These are phyloP conservation scores for Percina caprodes DNA, from an alignment of 2,113 vertebrate genomes.

Conservation along the genomic window DNA sequence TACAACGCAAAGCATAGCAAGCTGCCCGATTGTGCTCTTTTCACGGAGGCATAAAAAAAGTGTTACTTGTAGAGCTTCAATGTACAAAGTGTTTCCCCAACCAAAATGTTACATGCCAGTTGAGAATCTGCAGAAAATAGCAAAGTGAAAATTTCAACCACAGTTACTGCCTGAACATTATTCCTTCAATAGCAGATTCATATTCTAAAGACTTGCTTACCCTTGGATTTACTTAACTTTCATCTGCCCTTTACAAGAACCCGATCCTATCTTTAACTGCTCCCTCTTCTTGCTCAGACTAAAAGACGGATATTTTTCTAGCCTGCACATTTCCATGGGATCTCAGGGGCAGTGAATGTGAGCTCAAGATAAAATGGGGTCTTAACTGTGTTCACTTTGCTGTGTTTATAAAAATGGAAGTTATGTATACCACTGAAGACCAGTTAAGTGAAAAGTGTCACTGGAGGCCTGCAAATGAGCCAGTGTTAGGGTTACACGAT, in stretches of 20 bases:
- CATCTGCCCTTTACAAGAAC: conserved; percentile 34
- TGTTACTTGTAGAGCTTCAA: not conserved
- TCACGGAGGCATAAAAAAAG: not conserved
- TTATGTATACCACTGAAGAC: not conserved
- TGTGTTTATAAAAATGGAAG: conserved; percentile 27
- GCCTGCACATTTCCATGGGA: conserved; percentile 9
- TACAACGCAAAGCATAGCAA: not conserved
- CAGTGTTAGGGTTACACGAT: not conserved
- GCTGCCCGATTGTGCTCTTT: not conserved
- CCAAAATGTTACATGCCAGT: not conserved
- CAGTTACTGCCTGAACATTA: not conserved
- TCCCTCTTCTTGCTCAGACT: conserved; percentile 8
- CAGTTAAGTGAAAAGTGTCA: conserved; percentile 8
- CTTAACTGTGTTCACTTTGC: conserved; percentile 22
- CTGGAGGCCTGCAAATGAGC: conserved; percentile 4
- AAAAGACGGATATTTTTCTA: conserved; percentile 21
- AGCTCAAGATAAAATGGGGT: conserved; percentile 19
- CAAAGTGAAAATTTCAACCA: not conserved
- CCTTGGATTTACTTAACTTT: conserved; percentile 40
- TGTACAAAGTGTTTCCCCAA: not conserved
- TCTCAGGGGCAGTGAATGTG: conserved; percentile 22
- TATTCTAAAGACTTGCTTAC: conserved; percentile 16
- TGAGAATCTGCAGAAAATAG: not conserved
- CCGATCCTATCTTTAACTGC: conserved; percentile 25
- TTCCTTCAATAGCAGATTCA: conserved; percentile 4